phyloP scores from a whole-genome alignment of 2,888 invertebrate species.

The Operophtera brumata region DNA sequence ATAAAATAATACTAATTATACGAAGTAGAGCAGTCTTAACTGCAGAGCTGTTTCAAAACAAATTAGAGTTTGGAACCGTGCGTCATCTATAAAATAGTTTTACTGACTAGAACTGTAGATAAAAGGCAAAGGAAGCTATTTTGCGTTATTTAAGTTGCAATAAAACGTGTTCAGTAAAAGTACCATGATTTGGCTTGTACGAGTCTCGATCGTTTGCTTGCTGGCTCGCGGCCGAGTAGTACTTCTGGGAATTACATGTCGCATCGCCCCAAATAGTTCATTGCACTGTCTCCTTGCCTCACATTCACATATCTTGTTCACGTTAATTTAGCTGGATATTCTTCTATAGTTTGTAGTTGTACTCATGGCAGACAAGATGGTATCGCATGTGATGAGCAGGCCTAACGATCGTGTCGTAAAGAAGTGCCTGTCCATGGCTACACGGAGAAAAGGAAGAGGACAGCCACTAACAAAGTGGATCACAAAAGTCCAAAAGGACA shows the following conservation, averaged over 20 bases:
- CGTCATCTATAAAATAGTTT: not conserved
- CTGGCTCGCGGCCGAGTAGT: slow-evolving; percentile 50
- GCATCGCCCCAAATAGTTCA: slow-evolving; percentile 66
- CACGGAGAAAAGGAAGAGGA: too few species aligned
- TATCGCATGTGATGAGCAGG: too few species aligned
- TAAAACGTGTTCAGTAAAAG: slow-evolving; percentile 29
- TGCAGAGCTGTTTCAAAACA: not conserved
- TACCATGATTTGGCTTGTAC: slow-evolving; percentile 29
- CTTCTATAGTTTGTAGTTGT: not conserved
- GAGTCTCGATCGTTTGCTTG: slow-evolving; percentile 20
- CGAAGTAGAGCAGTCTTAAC: too few species aligned
- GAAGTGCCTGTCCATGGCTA: too few species aligned
- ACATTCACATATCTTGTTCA: slow-evolving; percentile 6
- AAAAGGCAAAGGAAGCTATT: slow-evolving; percentile 6
- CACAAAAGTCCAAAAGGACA: too few species aligned
- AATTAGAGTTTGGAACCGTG: not conserved
- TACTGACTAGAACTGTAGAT: slow-evolving; percentile 3
- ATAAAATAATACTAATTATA: too few species aligned
- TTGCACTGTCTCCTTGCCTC: slow-evolving; percentile 51
- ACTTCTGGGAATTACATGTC: slow-evolving; percentile 59
- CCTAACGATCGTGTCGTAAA: too few species aligned
- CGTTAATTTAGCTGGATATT: not conserved
- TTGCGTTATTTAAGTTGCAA: slow-evolving; percentile 1
- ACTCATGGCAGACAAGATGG: too few species aligned
- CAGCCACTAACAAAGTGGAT: too few species aligned